These are phyloP conservation scores for Parambassis ranga DNA, from an alignment of 2,797 vertebrate genomes.

Conservation along the genomic window DNA sequence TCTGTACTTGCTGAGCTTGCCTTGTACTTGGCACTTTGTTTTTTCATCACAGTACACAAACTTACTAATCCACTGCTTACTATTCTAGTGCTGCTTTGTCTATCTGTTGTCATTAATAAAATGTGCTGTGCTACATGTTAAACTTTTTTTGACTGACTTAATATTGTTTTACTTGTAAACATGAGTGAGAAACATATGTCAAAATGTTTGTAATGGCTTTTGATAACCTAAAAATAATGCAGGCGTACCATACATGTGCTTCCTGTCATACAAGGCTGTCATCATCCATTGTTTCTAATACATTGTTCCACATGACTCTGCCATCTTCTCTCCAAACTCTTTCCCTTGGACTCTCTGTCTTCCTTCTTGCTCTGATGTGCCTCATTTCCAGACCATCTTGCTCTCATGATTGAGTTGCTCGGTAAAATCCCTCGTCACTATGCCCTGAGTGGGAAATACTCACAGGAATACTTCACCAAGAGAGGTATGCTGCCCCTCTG, in stretches of 20 bases:
- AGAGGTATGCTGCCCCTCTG: conserved; percentile 75
- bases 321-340: conserved; percentile 27
- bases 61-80: not conserved
- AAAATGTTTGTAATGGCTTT: conserved; percentile 8
- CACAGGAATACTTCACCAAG: conserved; percentile 84
- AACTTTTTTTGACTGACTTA: not conserved
- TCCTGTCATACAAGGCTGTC: conserved; percentile 32
- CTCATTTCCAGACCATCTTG: conserved; percentile 84
- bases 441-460: conserved; percentile 85
- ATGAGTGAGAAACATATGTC: conserved; percentile 9
- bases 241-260: conserved; percentile 13
- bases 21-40: conserved; percentile 6
- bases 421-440: conserved; percentile 84
- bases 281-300: conserved; percentile 60
- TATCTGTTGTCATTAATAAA: not conserved
- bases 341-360: not conserved
- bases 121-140: not conserved
- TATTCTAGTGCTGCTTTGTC: not conserved
- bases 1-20: conserved; percentile 12
- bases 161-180: not conserved
- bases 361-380: conserved; percentile 45
- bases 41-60: not conserved
- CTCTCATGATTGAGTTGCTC: conserved; percentile 83
- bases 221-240: not conserved
- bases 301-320: conserved; percentile 48